Base-by-base conservation (phyloP, 2,888 invertebrate species). In the Schizaphis graminum region DNA sequence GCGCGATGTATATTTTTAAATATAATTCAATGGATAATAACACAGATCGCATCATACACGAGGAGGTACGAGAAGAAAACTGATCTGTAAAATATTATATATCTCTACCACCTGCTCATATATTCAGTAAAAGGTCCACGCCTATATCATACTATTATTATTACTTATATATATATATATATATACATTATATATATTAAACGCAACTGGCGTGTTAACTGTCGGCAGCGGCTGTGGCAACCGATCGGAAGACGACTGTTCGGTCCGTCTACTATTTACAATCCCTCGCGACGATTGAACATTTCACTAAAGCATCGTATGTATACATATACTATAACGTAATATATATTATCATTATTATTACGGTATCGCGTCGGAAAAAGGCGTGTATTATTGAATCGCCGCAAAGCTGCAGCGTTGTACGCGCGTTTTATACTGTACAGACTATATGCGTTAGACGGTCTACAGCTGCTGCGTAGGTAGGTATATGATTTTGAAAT, bases 1-100 rank as follows among this genome's bases (percentile, higher is more conserved):
- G 53, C 41, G 88, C 24, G 53, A 11, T 35, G 88, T 56, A 24
- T 88, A 88, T 88, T 88, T 88, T 88, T 88, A 88, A 88, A 88
- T 35, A 41, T 88, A 56, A 56, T 88, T 56, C 35, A 4, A 88
- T n/a, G 53, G 49, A 49, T 41, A 49, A 88, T 35, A 88, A 35
- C 53, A 56, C n/a, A 1, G 53, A 53, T n/a, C 53, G 88, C 53
- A 28, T 49, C 4, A n/a, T 49, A 41, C 24, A 16, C 10, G 57
- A 26, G 28, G 2, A 13, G 49, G 87, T n/a, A 49, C 47, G 85
- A 86, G 53, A 53, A 35, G 26, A 88, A 88, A 56, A 88, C 49
- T 11, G 3, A 49, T 89, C 11, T 26, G 56, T 44, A 86, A 77
- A 35, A 77, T 67, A 67, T n/a, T 5, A n/a, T 16, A 67, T n/a